A percentile compares a stretch with the other conserved stretches of the same genome.
Evolutionary conservation across 1,140 invertebrate species (phyloP).

Genomic region (Ericerus pela): DNA sequence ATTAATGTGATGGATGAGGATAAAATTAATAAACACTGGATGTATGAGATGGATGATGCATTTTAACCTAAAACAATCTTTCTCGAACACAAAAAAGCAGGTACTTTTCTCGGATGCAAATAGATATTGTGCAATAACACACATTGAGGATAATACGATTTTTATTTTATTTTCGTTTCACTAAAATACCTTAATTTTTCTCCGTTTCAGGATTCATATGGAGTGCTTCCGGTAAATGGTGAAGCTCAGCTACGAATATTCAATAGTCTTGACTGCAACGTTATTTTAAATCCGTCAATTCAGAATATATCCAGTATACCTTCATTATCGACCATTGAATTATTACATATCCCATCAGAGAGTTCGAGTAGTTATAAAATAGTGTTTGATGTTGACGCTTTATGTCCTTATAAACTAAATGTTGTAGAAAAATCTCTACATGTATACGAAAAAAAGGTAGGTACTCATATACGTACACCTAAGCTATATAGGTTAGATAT

Average conservation of each 20-base stretch:
- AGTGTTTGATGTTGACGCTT: not conserved
- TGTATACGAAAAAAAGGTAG: not conserved
- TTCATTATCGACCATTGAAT: not conserved
- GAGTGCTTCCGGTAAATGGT: slow-evolving; percentile 22
- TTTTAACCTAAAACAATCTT: too few relatives aligned
- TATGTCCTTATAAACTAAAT: not conserved
- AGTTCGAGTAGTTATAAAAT: not conserved
- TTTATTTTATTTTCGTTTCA: not conserved
- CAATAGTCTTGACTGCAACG: slow-evolving; percentile 37
- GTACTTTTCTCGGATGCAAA: too few relatives aligned
- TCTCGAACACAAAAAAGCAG: too few relatives aligned
- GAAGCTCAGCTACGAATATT: slow-evolving; percentile 51
- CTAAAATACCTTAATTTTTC: not conserved
- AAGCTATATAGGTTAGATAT: too few relatives aligned
- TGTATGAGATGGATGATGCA: too few relatives aligned
- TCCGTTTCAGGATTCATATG: not conserved
- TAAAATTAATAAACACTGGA: too few relatives aligned
- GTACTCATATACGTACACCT: too few relatives aligned
- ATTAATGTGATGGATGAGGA: too few relatives aligned
- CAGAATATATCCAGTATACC: slow-evolving; percentile 21
- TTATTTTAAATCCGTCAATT: slow-evolving; percentile 9
- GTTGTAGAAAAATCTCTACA: not conserved
- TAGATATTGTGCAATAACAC: too few relatives aligned
- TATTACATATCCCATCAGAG: not conserved
- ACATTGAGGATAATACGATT: too few relatives aligned